Conservation (phyloP, 1,140 invertebrate genomes). For the Gyrodactylus bullatarudis region DNA sequence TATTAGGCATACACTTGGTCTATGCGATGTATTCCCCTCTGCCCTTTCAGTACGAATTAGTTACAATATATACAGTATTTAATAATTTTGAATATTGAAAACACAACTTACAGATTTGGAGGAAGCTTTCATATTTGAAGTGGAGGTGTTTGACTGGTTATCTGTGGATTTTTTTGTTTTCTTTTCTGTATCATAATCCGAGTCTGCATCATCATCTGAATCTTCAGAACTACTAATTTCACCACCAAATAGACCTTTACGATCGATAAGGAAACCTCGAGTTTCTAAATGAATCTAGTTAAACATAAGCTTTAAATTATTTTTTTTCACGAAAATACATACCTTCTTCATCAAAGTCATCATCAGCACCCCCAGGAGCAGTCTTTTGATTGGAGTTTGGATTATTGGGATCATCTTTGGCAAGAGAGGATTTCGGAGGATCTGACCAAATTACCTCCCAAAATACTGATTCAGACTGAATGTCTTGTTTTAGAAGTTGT, state of each 20-base stretch:
- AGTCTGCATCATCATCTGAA: neutral
- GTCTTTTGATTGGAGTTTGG: neutral
- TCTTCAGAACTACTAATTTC: neutral
- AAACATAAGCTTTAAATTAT: no score
- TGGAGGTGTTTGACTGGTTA: neutral
- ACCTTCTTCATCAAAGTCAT: neutral
- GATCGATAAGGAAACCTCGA: neutral
- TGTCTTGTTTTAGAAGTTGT: slow-evolving; percentile 50
- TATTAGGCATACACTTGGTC: no score
- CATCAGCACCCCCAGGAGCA: neutral
- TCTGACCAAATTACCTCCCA: slow-evolving; percentile 34
- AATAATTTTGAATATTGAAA: no score
- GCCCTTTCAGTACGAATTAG: no score
- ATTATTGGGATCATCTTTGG: neutral
- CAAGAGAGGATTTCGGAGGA: neutral
- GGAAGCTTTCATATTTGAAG: neutral
- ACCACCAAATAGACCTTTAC: neutral
- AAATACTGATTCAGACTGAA: slow-evolving; percentile 50
- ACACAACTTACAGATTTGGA: no score
- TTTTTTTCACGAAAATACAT: neutral
- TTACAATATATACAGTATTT: no score
- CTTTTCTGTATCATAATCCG: neutral
- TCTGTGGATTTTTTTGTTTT: neutral
- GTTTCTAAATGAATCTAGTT: neutral
- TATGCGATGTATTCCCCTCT: no score